Percentiles rank a stretch among this genome's conserved stretches.
phyloP scores from a whole-genome alignment of 2,888 invertebrate species.

The Agrotis ipsilon region DNA sequence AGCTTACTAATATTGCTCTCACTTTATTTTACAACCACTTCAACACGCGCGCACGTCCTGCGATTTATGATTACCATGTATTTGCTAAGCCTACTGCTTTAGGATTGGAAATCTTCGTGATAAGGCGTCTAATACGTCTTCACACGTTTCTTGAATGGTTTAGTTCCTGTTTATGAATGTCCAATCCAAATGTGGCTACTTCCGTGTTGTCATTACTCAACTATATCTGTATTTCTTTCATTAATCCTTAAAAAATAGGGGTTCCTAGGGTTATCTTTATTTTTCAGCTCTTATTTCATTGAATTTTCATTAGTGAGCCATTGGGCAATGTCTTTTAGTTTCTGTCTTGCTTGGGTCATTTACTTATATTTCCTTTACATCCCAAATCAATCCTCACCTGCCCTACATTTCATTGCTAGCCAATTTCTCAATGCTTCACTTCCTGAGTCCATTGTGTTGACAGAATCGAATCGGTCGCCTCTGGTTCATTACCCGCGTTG shows the following conservation, averaged over 20 bases:
- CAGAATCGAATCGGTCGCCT: conserved; percentile 27
- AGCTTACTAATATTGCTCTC: conserved; percentile 18
- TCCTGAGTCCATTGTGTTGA: conserved; percentile 31
- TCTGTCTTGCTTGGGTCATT: neutral
- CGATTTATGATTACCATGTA: conserved; percentile 2
- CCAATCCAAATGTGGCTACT: neutral
- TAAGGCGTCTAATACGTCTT: conserved; percentile 2
- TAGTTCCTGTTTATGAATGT: conserved; percentile 11
- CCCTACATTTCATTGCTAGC: neutral
- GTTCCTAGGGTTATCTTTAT: too few species aligned
- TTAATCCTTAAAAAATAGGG: neutral
- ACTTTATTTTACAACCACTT: conserved; percentile 22
- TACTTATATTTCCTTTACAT: neutral
- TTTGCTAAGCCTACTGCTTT: conserved; percentile 16
- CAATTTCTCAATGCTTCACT: conserved; percentile 16
- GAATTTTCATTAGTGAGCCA: neutral
- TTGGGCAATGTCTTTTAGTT: neutral
- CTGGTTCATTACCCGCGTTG: conserved; percentile 37
- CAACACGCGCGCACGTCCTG: conserved; percentile 26
- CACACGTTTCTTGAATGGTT: conserved; percentile 5
- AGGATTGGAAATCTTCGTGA: conserved; percentile 41
- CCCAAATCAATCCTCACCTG: neutral
- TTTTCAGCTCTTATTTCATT: neutral
- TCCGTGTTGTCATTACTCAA: neutral
- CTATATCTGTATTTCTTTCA: neutral